Evolutionary conservation across 1,140 invertebrate genomes (phyloP).

Genomic region (Atta cephalotes): DNA sequence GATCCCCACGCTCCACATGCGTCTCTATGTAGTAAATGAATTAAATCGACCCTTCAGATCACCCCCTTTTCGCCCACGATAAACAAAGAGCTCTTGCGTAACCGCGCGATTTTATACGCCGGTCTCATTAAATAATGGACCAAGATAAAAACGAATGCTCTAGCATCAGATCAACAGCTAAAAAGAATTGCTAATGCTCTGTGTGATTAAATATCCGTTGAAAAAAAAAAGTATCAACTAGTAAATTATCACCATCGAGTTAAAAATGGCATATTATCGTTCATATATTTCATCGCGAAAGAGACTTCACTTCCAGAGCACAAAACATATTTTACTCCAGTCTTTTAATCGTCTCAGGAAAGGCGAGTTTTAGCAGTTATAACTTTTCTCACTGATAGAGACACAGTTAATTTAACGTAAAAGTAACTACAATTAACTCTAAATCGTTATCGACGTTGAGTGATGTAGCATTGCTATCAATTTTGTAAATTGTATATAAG

Average conservation of each 20-base stretch:
- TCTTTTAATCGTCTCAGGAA: neutral
- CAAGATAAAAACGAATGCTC: neutral
- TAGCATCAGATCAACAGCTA: neutral
- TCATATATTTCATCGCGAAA: neutral
- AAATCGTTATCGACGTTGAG: neutral
- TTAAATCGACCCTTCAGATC: slow-evolving; percentile 72
- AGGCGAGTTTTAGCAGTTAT: neutral
- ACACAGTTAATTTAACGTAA: neutral
- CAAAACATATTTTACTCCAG: slow-evolving; percentile 3
- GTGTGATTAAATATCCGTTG: neutral
- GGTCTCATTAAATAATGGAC: slow-evolving; percentile 38
- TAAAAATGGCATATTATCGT: neutral
- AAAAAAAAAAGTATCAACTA: neutral
- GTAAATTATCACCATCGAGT: neutral
- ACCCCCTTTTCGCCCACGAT: slow-evolving; percentile 31
- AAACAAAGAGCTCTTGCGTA: slow-evolving; percentile 54
- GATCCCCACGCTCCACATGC: slow-evolving; percentile 43
- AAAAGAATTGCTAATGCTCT: neutral
- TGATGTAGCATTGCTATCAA: no score
- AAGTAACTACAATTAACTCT: neutral
- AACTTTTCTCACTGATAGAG: neutral
- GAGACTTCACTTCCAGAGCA: neutral
- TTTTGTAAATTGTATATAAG: no score
- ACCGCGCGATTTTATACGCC: slow-evolving; percentile 10
- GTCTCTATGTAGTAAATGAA: slow-evolving; percentile 73